Evolutionary conservation across 2,888 invertebrate species (phyloP).

Genomic region (Xestoiulus laeticollis): DNA sequence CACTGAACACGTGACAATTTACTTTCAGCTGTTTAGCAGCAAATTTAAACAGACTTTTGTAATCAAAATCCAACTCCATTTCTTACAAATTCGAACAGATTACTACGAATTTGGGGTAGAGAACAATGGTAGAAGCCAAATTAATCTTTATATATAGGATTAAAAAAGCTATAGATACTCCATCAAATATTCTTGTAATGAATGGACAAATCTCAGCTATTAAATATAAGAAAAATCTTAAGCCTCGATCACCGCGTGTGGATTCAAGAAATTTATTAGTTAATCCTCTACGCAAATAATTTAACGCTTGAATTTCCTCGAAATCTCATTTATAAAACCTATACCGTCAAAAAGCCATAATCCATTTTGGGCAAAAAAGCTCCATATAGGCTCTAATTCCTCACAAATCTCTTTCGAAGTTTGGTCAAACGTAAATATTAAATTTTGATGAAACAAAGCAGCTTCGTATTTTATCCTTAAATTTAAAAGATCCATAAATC

Average conservation of each 20-base stretch:
- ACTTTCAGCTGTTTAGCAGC: no score
- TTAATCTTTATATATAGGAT: neutral
- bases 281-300: neutral
- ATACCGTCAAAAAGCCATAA: neutral
- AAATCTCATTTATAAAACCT: neutral
- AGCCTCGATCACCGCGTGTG: neutral
- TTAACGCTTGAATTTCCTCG: neutral
- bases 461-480: slow-evolving; percentile 4
- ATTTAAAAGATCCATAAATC: slow-evolving; percentile 27
- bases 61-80: no score
- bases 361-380: neutral
- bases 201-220: neutral
- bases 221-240: neutral
- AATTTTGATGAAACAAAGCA: slow-evolving; percentile 30
- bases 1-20: no score
- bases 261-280: neutral
- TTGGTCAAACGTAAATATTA: slow-evolving; percentile 28
- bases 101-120: no score
- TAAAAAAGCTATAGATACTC: neutral
- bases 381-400: neutral
- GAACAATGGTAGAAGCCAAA: no score
- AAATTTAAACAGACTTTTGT: no score
- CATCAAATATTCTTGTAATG: neutral
- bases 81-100: no score
- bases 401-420: neutral